A percentile compares a stretch with the other conserved stretches of the same genome.
Conservation (phyloP, 2,113 vertebrate species). For the Pomatostomus ruficeps region DNA sequence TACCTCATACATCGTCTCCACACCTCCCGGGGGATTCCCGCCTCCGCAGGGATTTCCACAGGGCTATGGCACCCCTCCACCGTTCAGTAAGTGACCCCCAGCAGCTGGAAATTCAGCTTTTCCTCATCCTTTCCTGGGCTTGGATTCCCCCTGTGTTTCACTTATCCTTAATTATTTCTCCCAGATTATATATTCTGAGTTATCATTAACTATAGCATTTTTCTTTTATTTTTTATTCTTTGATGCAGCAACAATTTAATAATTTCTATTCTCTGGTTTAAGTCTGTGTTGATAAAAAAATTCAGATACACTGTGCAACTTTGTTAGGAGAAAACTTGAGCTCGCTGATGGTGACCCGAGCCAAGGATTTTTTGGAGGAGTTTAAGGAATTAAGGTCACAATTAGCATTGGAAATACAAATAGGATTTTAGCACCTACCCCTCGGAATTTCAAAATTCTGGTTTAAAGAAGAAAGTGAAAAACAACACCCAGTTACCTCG, state of each 20-base stretch:
- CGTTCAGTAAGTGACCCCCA: conserved; percentile 85
- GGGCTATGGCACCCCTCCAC: conserved; percentile 92
- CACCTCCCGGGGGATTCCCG: conserved; percentile 88
- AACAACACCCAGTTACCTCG: neutral
- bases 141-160: neutral
- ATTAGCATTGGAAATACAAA: neutral
- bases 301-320: neutral
- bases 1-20: conserved; percentile 91
- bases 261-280: neutral
- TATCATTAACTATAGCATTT: neutral
- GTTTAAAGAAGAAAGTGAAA: neutral
- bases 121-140: neutral
- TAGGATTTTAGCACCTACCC: neutral
- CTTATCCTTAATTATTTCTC: neutral
- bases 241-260: neutral
- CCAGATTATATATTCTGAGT: neutral
- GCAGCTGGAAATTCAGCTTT: neutral
- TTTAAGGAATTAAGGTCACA: conserved; percentile 18
- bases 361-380: neutral
- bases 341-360: neutral
- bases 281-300: neutral
- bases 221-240: neutral
- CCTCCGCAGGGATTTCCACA: conserved; percentile 94
- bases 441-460: neutral
- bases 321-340: neutral